Evolutionary conservation across 1,140 invertebrate species (phyloP).

Genomic region (Drosophila triauraria): DNA sequence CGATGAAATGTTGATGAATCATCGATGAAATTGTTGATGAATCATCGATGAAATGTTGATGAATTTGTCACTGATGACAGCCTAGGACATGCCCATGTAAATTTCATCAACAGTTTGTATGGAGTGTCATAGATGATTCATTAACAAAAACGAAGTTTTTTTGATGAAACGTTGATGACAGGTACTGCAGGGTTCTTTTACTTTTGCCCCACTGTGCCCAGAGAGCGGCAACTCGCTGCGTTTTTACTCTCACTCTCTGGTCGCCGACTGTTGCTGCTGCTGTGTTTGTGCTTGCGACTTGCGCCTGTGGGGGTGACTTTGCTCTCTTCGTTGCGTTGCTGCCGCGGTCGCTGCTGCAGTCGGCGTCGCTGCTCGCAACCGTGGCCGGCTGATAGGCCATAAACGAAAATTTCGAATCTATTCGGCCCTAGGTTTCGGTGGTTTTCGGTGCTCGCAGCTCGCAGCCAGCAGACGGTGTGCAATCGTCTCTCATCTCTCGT

Average conservation of each 20-base stretch:
- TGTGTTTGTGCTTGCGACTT: conserved; percentile 36
- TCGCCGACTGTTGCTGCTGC: conserved; percentile 55
- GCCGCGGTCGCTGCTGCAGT: conserved; percentile 29
- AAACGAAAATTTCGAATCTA: conserved; percentile 84
- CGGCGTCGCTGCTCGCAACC: conserved; percentile 16
- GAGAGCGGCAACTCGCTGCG: conserved; percentile 63
- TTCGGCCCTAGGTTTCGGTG: conserved; percentile 85
- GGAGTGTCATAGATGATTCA: too few species aligned
- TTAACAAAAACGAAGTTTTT: too few species aligned
- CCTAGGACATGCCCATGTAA: too few species aligned
- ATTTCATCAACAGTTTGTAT: too few species aligned
- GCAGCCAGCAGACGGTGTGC: conserved; percentile 78
- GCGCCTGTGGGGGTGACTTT: conserved; percentile 34
- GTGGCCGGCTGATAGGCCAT: conserved; percentile 74
- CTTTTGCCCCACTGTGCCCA: conserved; percentile 8
- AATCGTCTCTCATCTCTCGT: conserved; percentile 71
- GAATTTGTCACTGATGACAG: too few species aligned
- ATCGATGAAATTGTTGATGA: too few species aligned
- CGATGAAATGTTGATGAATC: too few species aligned
- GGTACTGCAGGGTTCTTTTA: too few species aligned
- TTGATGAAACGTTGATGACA: too few species aligned
- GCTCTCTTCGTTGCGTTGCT: conserved; percentile 34
- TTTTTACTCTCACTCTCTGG: conserved; percentile 66
- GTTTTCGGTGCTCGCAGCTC: conserved; percentile 84
- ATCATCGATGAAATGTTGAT: too few species aligned